Evolutionary conservation across 2,888 invertebrate species (phyloP), one percentile per base, ranked within the genome.

Genomic region (Galeruca laticollis): DNA sequence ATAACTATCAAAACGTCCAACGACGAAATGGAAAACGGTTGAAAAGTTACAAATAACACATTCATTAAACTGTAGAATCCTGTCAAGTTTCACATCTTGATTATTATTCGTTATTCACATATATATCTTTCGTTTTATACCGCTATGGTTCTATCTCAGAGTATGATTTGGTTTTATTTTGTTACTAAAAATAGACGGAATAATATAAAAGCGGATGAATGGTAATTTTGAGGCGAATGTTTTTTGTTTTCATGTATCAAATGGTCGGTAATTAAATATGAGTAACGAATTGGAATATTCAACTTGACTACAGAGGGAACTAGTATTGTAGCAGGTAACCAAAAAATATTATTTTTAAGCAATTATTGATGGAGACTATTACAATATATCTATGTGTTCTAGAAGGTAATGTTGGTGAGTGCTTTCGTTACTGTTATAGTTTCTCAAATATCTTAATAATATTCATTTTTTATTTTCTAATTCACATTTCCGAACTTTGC

Each of bases 31-130:
- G 8, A 52, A 52, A 52, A 13, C 65, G 65, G 68, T 72, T 70
- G 72, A 70, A 72, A 72, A 65, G 57, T 61, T 72, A 70, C 70
- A 73, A 73, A 73, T 73, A 73, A 69, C 70, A 59, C 73, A 70
- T 73, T 73, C 70, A 73, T 70, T 62, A 63, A 57, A 15, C 49
- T 20, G 43, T 51, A 31, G 52, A 51, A 40, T 63, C 60, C 62
- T 65, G 43, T 61, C 59, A 54, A 60, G 66, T 72, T 70, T 63
- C 67, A 72, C 43, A 60, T 68, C 68, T 62, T 63, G 54, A 61
- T 67, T 33, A 68, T 57, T 54, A 37, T 47, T 61, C 57, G 56
- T 57, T 68, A 59, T 56, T 52, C 31, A 49, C 52, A 5, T 51
- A 21, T 13, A n/a, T 47, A 40, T 69, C 51, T 49, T 37, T 40